Conservation (phyloP, 1,140 invertebrate species). For the Archivesica marissinica region DNA sequence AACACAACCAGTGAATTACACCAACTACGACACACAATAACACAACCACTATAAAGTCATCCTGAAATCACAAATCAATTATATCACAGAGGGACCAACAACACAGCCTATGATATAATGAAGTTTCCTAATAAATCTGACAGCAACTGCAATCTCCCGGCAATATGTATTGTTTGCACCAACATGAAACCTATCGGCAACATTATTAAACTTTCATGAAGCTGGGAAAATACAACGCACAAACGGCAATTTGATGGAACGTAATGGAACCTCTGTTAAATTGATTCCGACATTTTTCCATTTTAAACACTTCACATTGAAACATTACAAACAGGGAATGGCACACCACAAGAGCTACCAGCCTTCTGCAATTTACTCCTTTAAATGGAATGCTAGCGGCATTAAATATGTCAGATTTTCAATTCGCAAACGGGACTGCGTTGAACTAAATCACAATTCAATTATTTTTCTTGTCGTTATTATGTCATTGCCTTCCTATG, state of each 20-base stretch:
- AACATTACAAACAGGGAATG: background rate
- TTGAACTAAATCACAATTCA: constrained; percentile 60
- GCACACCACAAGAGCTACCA: background rate
- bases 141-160: too few relatives aligned
- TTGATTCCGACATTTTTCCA: constrained; percentile 24
- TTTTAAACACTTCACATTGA: background rate
- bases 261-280: constrained; percentile 11
- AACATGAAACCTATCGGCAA: background rate
- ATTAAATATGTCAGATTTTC: constrained; percentile 18
- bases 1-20: too few relatives aligned
- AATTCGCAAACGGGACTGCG: background rate
- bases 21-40: too few relatives aligned
- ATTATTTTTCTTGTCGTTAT: constrained; percentile 53
- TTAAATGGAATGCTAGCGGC: background rate
- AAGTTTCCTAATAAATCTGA: too few relatives aligned
- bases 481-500: constrained; percentile 37
- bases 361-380: background rate
- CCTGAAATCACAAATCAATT: too few relatives aligned
- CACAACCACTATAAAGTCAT: too few relatives aligned
- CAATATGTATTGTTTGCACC: constrained; percentile 11
- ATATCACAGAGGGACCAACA: too few relatives aligned
- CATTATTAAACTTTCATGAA: constrained; percentile 16
- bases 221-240: background rate
- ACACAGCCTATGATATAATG: too few relatives aligned
- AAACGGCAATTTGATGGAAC: constrained; percentile 15